These are phyloP conservation scores for Passer montanus DNA, from an alignment of 2,113 vertebrate genomes.

Conservation along the genomic window DNA sequence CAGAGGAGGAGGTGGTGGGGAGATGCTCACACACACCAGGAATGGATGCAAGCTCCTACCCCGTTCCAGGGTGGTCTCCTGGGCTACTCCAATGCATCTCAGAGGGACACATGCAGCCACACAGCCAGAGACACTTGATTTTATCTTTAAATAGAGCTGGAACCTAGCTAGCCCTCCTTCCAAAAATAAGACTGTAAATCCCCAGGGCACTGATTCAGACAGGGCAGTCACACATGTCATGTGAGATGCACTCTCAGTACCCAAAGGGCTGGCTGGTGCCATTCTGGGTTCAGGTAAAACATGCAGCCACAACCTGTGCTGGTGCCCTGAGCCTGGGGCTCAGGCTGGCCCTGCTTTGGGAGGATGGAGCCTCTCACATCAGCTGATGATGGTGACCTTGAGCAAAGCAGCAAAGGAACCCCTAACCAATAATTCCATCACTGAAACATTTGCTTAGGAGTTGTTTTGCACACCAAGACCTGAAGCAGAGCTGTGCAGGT, in stretches of 20 bases:
- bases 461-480: not conserved
- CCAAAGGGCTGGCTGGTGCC: not conserved
- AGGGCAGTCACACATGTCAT: slow-evolving; percentile 20
- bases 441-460: not conserved
- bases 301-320: not conserved
- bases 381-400: not conserved
- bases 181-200: slow-evolving; percentile 62
- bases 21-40: not conserved
- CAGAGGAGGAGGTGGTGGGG: not conserved
- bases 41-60: not conserved
- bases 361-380: not conserved
- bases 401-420: not conserved
- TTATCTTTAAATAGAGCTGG: slow-evolving; percentile 36
- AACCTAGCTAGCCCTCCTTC: not conserved
- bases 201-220: slow-evolving; percentile 19
- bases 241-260: not conserved
- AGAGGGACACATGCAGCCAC: not conserved
- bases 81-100: not conserved
- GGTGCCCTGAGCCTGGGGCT: not conserved
- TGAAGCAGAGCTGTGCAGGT: not conserved
- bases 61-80: not conserved
- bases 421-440: not conserved
- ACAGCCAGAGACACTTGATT: not conserved
- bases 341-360: not conserved
- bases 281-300: not conserved